Evolutionary conservation across 2,888 invertebrate species (phyloP), one percentile per base, ranked within the genome.

Genomic region (Andrena camellia): DNA sequence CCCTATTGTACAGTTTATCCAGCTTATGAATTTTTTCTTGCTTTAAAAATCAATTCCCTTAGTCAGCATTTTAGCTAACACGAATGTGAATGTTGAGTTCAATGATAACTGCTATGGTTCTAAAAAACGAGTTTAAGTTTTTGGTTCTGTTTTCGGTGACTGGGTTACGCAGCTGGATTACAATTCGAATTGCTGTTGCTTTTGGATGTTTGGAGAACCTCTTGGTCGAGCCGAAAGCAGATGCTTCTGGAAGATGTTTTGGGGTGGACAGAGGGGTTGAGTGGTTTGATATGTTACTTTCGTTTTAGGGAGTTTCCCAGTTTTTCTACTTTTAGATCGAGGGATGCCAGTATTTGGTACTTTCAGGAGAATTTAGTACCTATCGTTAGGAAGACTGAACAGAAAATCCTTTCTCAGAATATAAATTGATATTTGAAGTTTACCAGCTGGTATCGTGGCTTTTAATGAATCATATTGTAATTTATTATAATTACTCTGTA

Each of bases 111-210:
- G 5, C 5, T 17, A 17, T 17, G 42, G 42, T 42, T 42, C 5
- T 17, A 42, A 42, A 42, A 42, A 17, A 17, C 42, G 17, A 17
- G 42, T 42, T 42, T 13, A 17, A 4, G 17, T 13, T 42, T 17
- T 5, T 42, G 42, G 17, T 42, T 42, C 42, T 42, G 42, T 42
- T 5, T 17, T 59, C 29, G 59, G 42, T 59, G 66, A 69, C 57
- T 42, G 35, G 66, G 64, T 72, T 78, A 59, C 72, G 52, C 60
- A 78, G 74, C 59, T 20, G 42, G 42, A 42, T 42, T 42, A 17
- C 42, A 60, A 52, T 10, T 23, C 59, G 63, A 64, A 85, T 88
- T 86, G 85, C 52, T 81, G 86, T 83, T 74, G 83, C 74, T 74
- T 86, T 88, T 85, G 78, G 86, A 84, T 69, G 76, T 71, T 72